Evolutionary conservation across 2,888 invertebrate genomes (phyloP), one percentile per base, ranked within the genome.

Genomic region (Eustalomyia histrio): DNA sequence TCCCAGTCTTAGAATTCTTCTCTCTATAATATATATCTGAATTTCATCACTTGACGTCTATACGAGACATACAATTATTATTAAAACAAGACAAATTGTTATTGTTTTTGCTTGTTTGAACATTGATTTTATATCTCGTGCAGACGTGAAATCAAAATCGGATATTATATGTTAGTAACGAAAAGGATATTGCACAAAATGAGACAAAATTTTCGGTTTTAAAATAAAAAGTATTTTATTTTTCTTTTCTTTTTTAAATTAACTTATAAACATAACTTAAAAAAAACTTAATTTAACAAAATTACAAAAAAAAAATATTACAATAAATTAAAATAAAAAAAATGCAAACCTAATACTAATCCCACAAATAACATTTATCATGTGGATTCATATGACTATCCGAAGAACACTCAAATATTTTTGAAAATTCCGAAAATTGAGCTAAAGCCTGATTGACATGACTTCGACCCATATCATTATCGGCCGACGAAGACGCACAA

Each of bases 391-490:
- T 79, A 73, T 79, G 67, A 79, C 78, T 79, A 68, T 79, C 78
- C 12, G 72, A 8, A 16, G 82, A 61, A 50, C 84, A 85, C 1
- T 83, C 65, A 50, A 79, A 85, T 0, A 75, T 80, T 24, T 67
- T 73, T 0, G 75, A 69, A 57, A 84, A 85, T 21, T 82, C 80
- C 0, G 64, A 61, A n/a, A 85, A 84, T 57, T 85, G 80, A 9
- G 82, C 76, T 29, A 84, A 47, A 1, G 83, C 76, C 50, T 83
- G 79, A 17, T 80, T 60, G 5, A 84, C 79, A 10, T 81, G 84
- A 57, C 73, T 72, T 1, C 82, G 82, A 39, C 83, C 83, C 9
- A 79, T 17, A 16, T 76, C 79, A 29, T 72, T 64, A 4, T 82
- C 71, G 9, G 65, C 4, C 4, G 43, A 17, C 0, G 18, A 50